These are phyloP conservation scores for Oligia strigilis DNA, from an alignment of 2,888 invertebrate genomes.

Conservation along the genomic window DNA sequence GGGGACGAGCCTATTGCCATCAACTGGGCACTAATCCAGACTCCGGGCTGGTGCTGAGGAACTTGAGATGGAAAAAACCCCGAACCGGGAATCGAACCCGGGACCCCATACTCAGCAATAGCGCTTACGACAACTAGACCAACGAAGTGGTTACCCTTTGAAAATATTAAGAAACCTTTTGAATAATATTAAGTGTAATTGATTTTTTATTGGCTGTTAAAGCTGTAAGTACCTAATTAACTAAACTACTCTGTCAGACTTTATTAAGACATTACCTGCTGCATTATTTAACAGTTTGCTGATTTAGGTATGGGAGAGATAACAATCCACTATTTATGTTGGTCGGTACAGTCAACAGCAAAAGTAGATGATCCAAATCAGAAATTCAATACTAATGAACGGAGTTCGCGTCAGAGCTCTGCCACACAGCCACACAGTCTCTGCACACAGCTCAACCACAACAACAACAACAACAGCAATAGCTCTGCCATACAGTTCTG, in stretches of 20 bases:
- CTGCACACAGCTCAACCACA: too few relatives aligned
- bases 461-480: too few relatives aligned
- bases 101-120: neutral
- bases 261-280: slow-evolving; percentile 26
- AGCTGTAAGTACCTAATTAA: slow-evolving; percentile 4
- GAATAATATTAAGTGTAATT: slow-evolving; percentile 3
- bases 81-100: neutral
- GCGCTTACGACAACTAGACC: neutral
- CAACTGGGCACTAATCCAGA: neutral
- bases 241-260: neutral
- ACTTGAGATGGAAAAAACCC: neutral
- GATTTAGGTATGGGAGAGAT: neutral
- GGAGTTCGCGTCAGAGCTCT: too few relatives aligned
- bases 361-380: too few relatives aligned
- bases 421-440: too few relatives aligned
- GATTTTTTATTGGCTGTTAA: slow-evolving; percentile 26
- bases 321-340: neutral
- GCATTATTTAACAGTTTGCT: neutral
- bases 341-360: neutral
- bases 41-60: neutral
- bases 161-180: too few relatives aligned
- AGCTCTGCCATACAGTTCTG: too few relatives aligned
- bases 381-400: too few relatives aligned
- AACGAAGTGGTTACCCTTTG: neutral
- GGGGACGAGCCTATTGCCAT: neutral